Evolutionary conservation across 2,113 vertebrate species (phyloP), one percentile per base, ranked within the genome.

Genomic region (Atlantisia rogersi): DNA sequence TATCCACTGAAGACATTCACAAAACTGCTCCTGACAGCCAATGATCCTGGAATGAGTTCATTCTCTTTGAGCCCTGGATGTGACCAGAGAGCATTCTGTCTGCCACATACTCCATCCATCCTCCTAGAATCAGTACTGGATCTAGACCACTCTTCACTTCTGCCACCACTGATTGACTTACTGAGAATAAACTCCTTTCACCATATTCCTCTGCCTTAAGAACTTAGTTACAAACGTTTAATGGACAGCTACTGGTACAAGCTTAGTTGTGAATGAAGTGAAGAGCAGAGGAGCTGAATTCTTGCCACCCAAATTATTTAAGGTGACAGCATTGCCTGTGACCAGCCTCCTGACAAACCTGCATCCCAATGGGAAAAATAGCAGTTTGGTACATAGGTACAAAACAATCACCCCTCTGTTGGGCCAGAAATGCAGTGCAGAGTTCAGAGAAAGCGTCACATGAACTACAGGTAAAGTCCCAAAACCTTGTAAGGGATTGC

Each of bases 11-110:
- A 82, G 35, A n/a, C 20, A 55, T 37, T 55, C 16, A 59, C 37
- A 81, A 29, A 81, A 58, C 31, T 40, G 35, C 15, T 63, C 40
- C 40, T 73, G 31, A 50, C 18, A 70, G 73, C 11, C 59, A 86
- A 0, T 12, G 7, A 32, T 77, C 59, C 48, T 44, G 26, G 48
- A 29, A 69, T 0, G 2, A 48, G 12, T 20, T 46, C 8, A 12
- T 1, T 76, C 59, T 74, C 50, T 42, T 48, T 8, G 14, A 32
- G 24, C 4, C 5, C 39, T 26, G 44, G 31, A 11, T 31, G 8
- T 21, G 80, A 53, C 19, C 32, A 0, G 3, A 22, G 15, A 40
- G 37, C 8, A 48, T 6, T 11, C 20, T 15, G 15, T 11, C 24
- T 44, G 42, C 29, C 82, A 32, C 12, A 9, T 8, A 7, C 16